Percentiles rank a stretch among this genome's conserved stretches.
Evolutionary conservation across 2,888 invertebrate species (phyloP).

Genomic region (Meganola albula): DNA sequence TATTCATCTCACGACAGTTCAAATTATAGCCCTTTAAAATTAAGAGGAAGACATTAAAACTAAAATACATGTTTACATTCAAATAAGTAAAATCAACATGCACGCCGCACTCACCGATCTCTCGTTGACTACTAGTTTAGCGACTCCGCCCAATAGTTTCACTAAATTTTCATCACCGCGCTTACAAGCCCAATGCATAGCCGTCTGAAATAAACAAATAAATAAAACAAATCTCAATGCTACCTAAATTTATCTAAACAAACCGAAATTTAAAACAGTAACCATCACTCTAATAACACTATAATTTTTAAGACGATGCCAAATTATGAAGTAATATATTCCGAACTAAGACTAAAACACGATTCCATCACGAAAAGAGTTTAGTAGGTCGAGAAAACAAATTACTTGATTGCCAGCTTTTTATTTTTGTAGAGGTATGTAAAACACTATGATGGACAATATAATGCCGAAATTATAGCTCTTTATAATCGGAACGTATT

Average conservation of each 20-base stretch:
- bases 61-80: too few species aligned
- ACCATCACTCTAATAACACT: constrained; percentile 28
- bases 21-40: too few species aligned
- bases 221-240: constrained; percentile 5
- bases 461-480: constrained; percentile 76
- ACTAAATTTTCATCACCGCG: constrained; percentile 94
- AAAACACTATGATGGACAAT: constrained; percentile 76
- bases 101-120: constrained; percentile 88
- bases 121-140: constrained; percentile 88
- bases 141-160: constrained; percentile 92
- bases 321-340: constrained; percentile 50
- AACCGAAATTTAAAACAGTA: constrained; percentile 6
- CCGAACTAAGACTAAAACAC: constrained; percentile 51
- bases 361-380: constrained; percentile 62
- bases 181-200: constrained; percentile 97
- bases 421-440: constrained; percentile 75
- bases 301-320: constrained; percentile 38
- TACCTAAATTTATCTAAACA: constrained; percentile 4
- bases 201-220: constrained; percentile 83
- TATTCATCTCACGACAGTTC: too few species aligned
- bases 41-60: too few species aligned
- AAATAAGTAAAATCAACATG: too few species aligned
- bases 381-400: constrained; percentile 73
- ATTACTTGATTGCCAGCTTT: constrained; percentile 71
- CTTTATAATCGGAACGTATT: constrained; percentile 75